Base-by-base conservation (phyloP, 2,888 invertebrate genomes). In the Drosophila buzzatii region DNA sequence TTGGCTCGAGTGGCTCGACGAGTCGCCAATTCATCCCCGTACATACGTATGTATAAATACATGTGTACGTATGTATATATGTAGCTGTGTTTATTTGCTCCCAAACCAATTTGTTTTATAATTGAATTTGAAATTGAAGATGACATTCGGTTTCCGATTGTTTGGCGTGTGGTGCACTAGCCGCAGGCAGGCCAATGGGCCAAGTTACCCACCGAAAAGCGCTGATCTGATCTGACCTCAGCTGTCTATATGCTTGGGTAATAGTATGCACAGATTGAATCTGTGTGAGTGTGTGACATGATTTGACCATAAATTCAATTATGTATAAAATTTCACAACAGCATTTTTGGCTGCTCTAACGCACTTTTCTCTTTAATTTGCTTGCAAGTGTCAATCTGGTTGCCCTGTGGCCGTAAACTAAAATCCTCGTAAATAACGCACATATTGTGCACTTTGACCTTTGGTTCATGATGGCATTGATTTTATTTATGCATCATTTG, bases 121-220 rank as follows among this genome's bases (percentile, higher is more conserved):
- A 91, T 91, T 91, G 91, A 91, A 91, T 91, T 91, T 91, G 91
- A 91, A 91, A 91, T 91, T 91, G 91, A 91, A 91, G 91, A 91
- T 91, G 91, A 91, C 89, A 91, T 84, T 89, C 86, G 90, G 82
- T 90, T 90, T 84, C 68, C 86, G 76, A 88, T 82, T 90, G 85
- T 85, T 87, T 82, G 85, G 85, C 81, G 82, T 87, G 89, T 60
- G 80, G 82, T 83, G 77, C 76, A 68, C 75, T 68, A 76, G 86
- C 85, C 83, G 71, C 84, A 80, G 85, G 86, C 77, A 80, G 85
- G 86, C 77, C 73, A 80, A 52, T 61, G 55, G 76, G 58, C 71
- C 41, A 63, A 63, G 61, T 55, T 37, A 49, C 27, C 56, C 45
- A 56, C 52, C 67, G 35, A 57, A 47, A 42, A 47, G 45, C 58